Evolutionary conservation across 2,113 vertebrate species (phyloP).

Genomic region (Sapajus apella): DNA sequence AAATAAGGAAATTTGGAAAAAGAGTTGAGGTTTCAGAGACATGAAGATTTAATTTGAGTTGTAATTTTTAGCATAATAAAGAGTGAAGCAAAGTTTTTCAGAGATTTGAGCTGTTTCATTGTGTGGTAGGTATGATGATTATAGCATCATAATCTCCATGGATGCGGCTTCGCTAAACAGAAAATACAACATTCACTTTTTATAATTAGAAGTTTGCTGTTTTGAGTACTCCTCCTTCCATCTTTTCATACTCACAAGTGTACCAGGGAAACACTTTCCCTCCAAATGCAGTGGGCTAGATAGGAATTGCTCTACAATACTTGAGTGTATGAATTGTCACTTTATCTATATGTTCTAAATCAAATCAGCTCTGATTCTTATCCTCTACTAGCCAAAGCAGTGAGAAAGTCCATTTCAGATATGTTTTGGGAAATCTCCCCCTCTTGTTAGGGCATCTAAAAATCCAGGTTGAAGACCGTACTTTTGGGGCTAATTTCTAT

Average conservation of each 20-base stretch:
- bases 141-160: not conserved
- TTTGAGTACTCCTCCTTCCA: not conserved
- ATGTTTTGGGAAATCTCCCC: not conserved
- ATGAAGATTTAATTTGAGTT: constrained; percentile 21
- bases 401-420: not conserved
- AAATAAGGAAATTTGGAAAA: constrained; percentile 30
- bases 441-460: not conserved
- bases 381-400: not conserved
- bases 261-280: not conserved
- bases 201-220: not conserved
- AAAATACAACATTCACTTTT: not conserved
- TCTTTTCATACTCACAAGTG: not conserved
- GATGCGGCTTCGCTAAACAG: not conserved
- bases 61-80: constrained; percentile 3
- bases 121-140: not conserved
- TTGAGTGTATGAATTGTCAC: not conserved
- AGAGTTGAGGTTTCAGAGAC: not conserved
- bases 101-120: not conserved
- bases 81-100: not conserved
- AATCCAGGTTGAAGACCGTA: not conserved
- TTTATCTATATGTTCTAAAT: not conserved
- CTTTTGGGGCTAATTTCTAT: too few relatives aligned
- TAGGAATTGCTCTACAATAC: not conserved
- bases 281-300: not conserved
- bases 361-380: not conserved